These are phyloP conservation scores for Melieria omissa DNA, from an alignment of 2,888 invertebrate genomes.

Conservation along the genomic window DNA sequence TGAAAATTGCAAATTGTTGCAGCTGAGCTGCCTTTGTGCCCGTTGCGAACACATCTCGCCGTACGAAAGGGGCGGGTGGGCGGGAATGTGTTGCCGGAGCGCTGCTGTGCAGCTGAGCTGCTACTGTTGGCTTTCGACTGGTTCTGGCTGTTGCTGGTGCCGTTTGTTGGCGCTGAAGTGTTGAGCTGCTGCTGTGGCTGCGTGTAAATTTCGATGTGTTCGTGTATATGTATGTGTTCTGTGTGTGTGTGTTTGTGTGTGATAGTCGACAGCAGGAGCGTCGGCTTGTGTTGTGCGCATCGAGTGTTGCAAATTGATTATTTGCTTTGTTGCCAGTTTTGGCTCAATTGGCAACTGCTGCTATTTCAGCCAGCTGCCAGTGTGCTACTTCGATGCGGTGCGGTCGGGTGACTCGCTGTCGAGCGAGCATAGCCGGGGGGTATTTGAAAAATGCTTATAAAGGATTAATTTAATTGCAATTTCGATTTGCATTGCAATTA, in stretches of 20 bases:
- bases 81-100: background rate
- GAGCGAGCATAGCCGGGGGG: slow-evolving; percentile 20
- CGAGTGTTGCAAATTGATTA: slow-evolving; percentile 53
- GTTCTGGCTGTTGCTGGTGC: background rate
- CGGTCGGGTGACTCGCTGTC: background rate
- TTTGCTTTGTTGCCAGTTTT: slow-evolving; percentile 44
- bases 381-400: background rate
- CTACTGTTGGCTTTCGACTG: background rate
- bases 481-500: slow-evolving; percentile 8
- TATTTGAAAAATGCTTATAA: slow-evolving; percentile 55
- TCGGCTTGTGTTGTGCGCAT: background rate
- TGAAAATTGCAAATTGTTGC: too few species aligned
- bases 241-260: slow-evolving; percentile 11
- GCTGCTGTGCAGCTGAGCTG: too few species aligned
- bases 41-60: too few species aligned
- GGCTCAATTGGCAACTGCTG: background rate
- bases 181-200: background rate
- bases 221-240: background rate
- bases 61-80: background rate
- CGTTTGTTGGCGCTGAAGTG: background rate
- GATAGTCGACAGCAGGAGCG: background rate
- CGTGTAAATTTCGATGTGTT: background rate
- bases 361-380: too few species aligned
- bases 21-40: too few species aligned
- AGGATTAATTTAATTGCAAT: slow-evolving; percentile 59